Percentiles rank a stretch among this genome's conserved stretches.
Evolutionary conservation across 2,888 invertebrate genomes (phyloP).

Genomic region (Pharmacophagus antenor): DNA sequence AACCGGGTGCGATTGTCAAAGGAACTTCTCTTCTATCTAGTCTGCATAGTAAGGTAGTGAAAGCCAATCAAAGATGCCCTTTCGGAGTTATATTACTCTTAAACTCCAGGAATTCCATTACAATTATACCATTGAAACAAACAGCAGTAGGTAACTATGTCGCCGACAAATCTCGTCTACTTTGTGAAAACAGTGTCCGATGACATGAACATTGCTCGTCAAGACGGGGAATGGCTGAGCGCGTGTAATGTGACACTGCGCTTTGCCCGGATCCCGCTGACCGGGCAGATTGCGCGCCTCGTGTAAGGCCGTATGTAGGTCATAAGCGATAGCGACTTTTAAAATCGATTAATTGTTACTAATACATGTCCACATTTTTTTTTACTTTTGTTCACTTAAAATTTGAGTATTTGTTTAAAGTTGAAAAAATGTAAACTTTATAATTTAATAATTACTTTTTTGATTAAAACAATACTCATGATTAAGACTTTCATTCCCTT

Average conservation of each 20-base stretch:
- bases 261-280: slow-evolving; percentile 5
- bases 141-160: too few relatives aligned
- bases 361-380: background rate
- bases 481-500: too few relatives aligned
- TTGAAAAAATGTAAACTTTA: too few relatives aligned
- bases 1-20: too few relatives aligned
- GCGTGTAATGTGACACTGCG: slow-evolving; percentile 16
- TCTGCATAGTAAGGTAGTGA: background rate
- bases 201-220: slow-evolving; percentile 17
- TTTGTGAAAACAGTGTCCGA: slow-evolving; percentile 7
- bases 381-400: too few relatives aligned
- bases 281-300: slow-evolving; percentile 1
- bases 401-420: too few relatives aligned
- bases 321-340: slow-evolving; percentile 14
- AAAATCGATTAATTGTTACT: background rate
- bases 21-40: too few relatives aligned
- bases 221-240: slow-evolving; percentile 13
- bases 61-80: too few relatives aligned
- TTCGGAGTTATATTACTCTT: background rate
- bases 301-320: slow-evolving; percentile 8
- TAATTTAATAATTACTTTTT: too few relatives aligned
- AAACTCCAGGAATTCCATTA: background rate
- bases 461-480: too few relatives aligned
- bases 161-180: background rate
- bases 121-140: background rate